Evolutionary conservation across 2,888 invertebrate species (phyloP).

Genomic region (Metalampra italica): DNA sequence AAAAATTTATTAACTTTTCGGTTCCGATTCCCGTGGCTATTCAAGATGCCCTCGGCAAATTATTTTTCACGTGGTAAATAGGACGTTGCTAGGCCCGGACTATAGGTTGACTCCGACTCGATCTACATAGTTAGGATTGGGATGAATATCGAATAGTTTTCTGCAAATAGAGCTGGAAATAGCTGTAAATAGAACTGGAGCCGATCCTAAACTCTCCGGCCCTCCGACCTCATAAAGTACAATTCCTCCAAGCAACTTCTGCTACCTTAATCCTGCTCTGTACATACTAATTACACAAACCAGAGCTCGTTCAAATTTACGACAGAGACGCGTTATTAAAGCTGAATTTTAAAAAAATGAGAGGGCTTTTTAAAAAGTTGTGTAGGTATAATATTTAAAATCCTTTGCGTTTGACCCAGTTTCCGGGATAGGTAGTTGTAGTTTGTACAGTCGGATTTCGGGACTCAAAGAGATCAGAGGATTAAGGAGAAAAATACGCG

Average conservation of each 20-base stretch:
- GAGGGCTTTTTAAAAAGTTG: conserved; percentile 22
- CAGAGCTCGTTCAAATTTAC: conserved; percentile 33
- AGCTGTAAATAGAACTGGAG: no score
- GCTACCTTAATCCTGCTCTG: conserved; percentile 8
- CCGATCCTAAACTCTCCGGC: no score
- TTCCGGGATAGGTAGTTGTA: neutral
- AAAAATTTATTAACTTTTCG: no score
- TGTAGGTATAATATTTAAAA: conserved; percentile 4
- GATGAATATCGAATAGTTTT: no score
- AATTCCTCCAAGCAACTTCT: neutral
- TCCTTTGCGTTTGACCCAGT: neutral
- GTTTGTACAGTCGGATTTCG: neutral
- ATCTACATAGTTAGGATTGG: no score
- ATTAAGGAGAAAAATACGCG: neutral
- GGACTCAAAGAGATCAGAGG: neutral
- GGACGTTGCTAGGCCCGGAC: no score
- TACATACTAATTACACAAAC: conserved; percentile 31
- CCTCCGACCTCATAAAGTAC: no score
- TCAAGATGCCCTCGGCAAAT: no score
- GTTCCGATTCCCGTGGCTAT: no score
- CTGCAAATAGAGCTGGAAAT: no score
- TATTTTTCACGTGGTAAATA: no score
- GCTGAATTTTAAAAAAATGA: conserved; percentile 34
- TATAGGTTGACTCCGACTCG: no score
- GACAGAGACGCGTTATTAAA: conserved; percentile 37